Evolutionary conservation across 1,140 invertebrate genomes (phyloP).

Genomic region (Drosophila kikkawai): DNA sequence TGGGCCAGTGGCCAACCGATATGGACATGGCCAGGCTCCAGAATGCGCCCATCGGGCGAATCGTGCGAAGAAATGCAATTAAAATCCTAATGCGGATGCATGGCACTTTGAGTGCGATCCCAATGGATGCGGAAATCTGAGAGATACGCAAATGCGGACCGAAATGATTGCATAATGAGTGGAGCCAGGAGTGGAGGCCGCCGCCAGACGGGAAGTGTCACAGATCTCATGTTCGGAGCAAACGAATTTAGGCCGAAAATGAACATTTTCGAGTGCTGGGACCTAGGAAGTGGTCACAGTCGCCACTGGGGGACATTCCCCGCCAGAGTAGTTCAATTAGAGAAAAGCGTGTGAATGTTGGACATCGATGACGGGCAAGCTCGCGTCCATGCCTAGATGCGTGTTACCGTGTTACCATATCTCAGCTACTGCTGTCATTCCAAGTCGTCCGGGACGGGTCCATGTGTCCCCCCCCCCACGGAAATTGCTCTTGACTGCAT

Average conservation of each 20-base stretch:
- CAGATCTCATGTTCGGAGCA: slow-evolving; percentile 29
- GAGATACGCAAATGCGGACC: slow-evolving; percentile 40
- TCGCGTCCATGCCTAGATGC: slow-evolving; percentile 55
- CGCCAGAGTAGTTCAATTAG: slow-evolving; percentile 44
- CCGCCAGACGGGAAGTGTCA: slow-evolving; percentile 63
- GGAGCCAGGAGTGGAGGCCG: slow-evolving; percentile 9
- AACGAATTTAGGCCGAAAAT: slow-evolving; percentile 56
- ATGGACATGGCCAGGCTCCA: slow-evolving; percentile 35
- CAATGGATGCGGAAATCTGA: slow-evolving; percentile 54
- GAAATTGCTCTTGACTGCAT: slow-evolving; percentile 63
- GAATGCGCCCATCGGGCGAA: slow-evolving; percentile 25
- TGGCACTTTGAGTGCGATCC: slow-evolving; percentile 8
- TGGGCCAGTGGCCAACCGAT: slow-evolving; percentile 32
- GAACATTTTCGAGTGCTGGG: slow-evolving; percentile 25
- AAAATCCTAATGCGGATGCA: slow-evolving; percentile 49
- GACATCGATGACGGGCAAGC: slow-evolving; percentile 43
- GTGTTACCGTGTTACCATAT: slow-evolving; percentile 75
- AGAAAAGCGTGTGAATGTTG: slow-evolving; percentile 69
- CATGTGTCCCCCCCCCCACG: neutral
- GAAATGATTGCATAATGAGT: slow-evolving; percentile 39
- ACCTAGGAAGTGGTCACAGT: slow-evolving; percentile 31
- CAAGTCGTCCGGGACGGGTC: slow-evolving; percentile 34
- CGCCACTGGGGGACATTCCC: neutral
- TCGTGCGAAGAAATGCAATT: slow-evolving; percentile 54
- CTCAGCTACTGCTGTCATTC: slow-evolving; percentile 19